Percentiles rank a stretch among this genome's conserved stretches.
phyloP scores from a whole-genome alignment of 2,113 vertebrate genomes.

The Laticauda laticaudata region DNA sequence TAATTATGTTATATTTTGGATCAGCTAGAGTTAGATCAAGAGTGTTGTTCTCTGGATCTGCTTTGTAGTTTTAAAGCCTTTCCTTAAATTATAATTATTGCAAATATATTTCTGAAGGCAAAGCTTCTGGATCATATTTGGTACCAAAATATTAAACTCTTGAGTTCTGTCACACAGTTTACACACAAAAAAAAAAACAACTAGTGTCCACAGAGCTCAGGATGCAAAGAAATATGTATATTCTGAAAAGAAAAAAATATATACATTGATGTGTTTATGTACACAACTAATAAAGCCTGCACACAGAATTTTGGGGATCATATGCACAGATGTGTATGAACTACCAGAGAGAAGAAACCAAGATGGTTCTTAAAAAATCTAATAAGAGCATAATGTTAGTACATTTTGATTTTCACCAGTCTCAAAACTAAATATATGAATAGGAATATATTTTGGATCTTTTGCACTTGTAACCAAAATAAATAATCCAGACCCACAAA shows the following conservation, averaged over 20 bases:
- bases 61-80: neutral
- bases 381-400: neutral
- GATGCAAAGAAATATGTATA: neutral
- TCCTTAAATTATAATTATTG: neutral
- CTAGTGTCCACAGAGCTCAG: neutral
- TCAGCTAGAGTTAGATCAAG: neutral
- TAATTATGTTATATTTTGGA: neutral
- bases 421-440: neutral
- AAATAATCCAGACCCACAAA: neutral
- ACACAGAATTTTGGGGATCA: neutral
- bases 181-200: neutral
- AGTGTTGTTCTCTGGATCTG: neutral
- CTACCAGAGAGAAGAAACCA: neutral
- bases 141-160: neutral
- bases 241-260: neutral
- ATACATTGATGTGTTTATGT: neutral
- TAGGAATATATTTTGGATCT: neutral
- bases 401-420: neutral
- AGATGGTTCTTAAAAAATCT: neutral
- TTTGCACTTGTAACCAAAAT: slow-evolving; percentile 5
- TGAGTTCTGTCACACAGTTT: neutral
- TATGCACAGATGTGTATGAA: neutral
- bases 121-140: neutral
- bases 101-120: neutral
- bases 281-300: neutral